Conservation (phyloP, 2,797 vertebrate genomes). For the Paedocypris micromegethes region DNA sequence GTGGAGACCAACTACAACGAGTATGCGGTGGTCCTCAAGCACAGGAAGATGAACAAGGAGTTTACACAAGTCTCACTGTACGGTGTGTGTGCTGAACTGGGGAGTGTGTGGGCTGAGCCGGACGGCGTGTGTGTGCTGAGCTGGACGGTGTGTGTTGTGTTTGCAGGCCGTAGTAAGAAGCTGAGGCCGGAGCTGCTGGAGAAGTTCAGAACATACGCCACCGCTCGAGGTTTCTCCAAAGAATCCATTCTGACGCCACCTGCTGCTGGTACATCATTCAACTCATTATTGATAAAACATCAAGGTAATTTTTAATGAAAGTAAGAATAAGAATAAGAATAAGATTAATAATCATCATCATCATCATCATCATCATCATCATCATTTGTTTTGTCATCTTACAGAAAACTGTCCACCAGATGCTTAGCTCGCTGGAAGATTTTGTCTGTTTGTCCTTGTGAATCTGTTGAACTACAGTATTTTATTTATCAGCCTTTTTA, state of each 20-base stretch:
- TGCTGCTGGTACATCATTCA: constrained; percentile 51
- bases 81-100: constrained; percentile 53
- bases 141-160: not conserved
- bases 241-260: constrained; percentile 66
- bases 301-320: no score
- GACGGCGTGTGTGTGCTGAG: not conserved
- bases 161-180: constrained; percentile 60
- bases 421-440: no score
- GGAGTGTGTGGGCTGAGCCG: not conserved
- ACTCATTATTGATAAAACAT: no score
- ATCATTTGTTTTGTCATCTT: no score
- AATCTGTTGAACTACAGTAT: no score
- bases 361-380: no score
- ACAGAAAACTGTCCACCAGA: no score
- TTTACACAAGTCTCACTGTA: constrained; percentile 74
- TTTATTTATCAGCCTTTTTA: no score
- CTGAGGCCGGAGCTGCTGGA: constrained; percentile 52
- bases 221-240: constrained; percentile 59
- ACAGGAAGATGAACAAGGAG: constrained; percentile 68
- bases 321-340: no score
- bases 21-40: constrained; percentile 71
- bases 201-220: constrained; percentile 64
- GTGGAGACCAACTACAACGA: constrained; percentile 73
- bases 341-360: no score
- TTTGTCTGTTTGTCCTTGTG: no score